Evolutionary conservation across 2,113 vertebrate species (phyloP).

Genomic region (Globicephala melas): DNA sequence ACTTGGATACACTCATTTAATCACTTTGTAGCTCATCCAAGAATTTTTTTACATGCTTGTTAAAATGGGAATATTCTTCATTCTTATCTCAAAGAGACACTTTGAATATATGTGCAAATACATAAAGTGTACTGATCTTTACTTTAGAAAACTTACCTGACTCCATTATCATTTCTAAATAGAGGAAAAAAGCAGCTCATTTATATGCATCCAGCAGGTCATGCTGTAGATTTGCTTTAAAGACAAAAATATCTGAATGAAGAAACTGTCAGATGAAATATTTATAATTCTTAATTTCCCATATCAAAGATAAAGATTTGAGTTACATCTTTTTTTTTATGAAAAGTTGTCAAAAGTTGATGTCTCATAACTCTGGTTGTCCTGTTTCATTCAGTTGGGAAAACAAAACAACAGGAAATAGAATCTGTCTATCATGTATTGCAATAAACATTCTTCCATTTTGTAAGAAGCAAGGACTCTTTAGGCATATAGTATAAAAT

Average conservation of each 20-base stretch:
- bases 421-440: not conserved
- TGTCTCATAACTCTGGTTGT: not conserved
- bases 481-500: not conserved
- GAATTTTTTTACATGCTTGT: not conserved
- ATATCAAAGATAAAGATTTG: not conserved
- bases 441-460: not conserved
- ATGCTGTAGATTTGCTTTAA: not conserved
- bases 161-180: not conserved
- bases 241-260: not conserved
- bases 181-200: not conserved
- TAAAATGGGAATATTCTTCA: not conserved
- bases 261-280: not conserved
- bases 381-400: not conserved
- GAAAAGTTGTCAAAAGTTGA: not conserved
- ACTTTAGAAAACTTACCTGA: not conserved
- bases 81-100: not conserved
- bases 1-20: not conserved
- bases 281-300: not conserved
- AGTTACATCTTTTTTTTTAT: not conserved
- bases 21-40: not conserved
- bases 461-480: not conserved
- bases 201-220: not conserved
- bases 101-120: not conserved
- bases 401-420: not conserved
- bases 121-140: not conserved